Evolutionary conservation across 2,797 vertebrate species (phyloP), one percentile per base, ranked within the genome.

Genomic region (Cirrhinus mrigala): DNA sequence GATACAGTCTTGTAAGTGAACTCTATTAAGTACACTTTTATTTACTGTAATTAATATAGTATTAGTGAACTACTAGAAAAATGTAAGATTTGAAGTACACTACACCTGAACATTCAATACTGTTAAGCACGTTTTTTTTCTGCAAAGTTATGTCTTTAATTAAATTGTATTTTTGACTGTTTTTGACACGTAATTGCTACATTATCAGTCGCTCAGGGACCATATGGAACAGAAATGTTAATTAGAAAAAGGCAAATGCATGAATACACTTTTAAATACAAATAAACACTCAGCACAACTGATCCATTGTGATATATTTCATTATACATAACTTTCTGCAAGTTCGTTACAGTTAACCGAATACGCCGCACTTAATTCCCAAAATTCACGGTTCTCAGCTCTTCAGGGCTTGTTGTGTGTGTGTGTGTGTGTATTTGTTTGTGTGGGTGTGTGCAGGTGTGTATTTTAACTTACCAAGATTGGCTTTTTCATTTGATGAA

Each of bases 401-500:
- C 29, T 18, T 78, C 64, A 84, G 14, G 12, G 37, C 24, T 9
- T 0, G 4, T 69, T 52, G 74, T 78, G 58, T 73, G 50, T 77
- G 22, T 73, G 44, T 1, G 6, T 24, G 50, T 78, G 74, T 8
- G 74, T 15, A 1, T 62, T 3, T 74, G 40, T 81, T 68, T 74
- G 75, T 10, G 8, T 74, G 48, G 10, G 60, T 54, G 48, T 52
- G 62, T 74, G 69, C 40, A 56, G 24, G 44, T 85, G 88, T 50
- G 88, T 86, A 92, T 95, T 94, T 93, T 92, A 93, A 93, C 93
- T 71, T 92, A 89, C 91, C 90, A 92, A 94, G 92, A 94, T 93
- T 93, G 92, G 85, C 85, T 93, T 92, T 93, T 94, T 87, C 92
- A 92, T 94, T 93, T 93, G 91, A 94, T 95, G 90, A 93, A 94